These are phyloP conservation scores for Ochropleura plecta DNA, from an alignment of 2,888 invertebrate genomes.

Conservation along the genomic window DNA sequence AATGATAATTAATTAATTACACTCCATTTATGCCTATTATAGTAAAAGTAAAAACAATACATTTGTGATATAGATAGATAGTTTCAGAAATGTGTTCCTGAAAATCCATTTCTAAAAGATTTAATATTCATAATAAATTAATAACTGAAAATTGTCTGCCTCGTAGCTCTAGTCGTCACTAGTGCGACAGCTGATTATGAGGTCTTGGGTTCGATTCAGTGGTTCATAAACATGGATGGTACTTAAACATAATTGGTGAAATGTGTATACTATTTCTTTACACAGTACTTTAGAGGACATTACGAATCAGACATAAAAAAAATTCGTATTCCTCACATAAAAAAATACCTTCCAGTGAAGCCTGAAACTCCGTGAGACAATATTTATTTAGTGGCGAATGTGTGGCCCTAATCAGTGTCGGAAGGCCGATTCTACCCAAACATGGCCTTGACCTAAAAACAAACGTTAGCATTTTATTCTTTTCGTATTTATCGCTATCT, in stretches of 20 bases:
- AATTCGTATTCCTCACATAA: not conserved
- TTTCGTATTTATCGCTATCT: slow-evolving; percentile 1
- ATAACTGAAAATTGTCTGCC: too few relatives aligned
- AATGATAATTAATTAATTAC: not conserved
- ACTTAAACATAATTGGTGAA: too few relatives aligned
- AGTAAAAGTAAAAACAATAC: not conserved
- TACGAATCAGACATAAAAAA: too few relatives aligned
- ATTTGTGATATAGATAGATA: too few relatives aligned
- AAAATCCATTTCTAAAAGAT: too few relatives aligned
- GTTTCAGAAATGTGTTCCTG: not conserved
- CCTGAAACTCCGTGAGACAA: slow-evolving; percentile 20
- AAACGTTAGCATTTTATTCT: slow-evolving; percentile 5
- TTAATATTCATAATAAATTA: not conserved
- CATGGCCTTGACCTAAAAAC: slow-evolving; percentile 29
- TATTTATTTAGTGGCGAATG: slow-evolving; percentile 14
- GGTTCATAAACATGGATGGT: too few relatives aligned
- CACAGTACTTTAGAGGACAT: too few relatives aligned
- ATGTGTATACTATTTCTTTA: too few relatives aligned
- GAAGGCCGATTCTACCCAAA: not conserved
- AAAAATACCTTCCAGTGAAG: not conserved
- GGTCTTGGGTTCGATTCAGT: too few relatives aligned
- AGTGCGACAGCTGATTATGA: too few relatives aligned
- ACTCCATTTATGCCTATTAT: not conserved
- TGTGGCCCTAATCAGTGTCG: slow-evolving; percentile 24
- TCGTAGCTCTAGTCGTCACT: too few relatives aligned